phyloP scores from a whole-genome alignment of 1,140 invertebrate genomes.

The Theocolax elegans region DNA sequence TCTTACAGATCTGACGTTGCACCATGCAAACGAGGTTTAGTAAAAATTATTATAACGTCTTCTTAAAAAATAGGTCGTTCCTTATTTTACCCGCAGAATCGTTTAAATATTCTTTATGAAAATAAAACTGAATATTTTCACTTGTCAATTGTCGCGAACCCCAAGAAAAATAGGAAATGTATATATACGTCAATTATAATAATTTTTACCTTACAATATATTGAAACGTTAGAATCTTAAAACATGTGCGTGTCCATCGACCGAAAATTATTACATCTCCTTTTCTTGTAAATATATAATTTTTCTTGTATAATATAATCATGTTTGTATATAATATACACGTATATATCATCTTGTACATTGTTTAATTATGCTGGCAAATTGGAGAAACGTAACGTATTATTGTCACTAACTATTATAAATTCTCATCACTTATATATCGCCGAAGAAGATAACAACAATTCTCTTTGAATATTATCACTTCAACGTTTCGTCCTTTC shows the following conservation, averaged over 20 bases:
- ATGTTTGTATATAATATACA: slow-evolving; percentile 4
- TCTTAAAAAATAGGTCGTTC: too few species aligned
- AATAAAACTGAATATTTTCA: background rate
- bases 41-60: slow-evolving; percentile 23
- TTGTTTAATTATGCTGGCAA: slow-evolving; percentile 25
- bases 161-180: background rate
- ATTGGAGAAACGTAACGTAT: slow-evolving; percentile 49
- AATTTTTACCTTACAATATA: slow-evolving; percentile 10
- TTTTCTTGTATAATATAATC: slow-evolving; percentile 28
- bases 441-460: slow-evolving; percentile 46
- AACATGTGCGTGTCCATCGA: too few species aligned
- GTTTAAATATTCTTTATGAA: background rate
- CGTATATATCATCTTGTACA: slow-evolving; percentile 24
- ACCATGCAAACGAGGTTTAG: background rate
- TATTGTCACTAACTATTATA: slow-evolving; percentile 59
- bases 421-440: slow-evolving; percentile 42
- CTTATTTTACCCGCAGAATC: background rate
- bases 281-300: slow-evolving; percentile 43
- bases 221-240: background rate
- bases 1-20: background rate
- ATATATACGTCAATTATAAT: slow-evolving; percentile 10
- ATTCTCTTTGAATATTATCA: slow-evolving; percentile 10
- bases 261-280: slow-evolving; percentile 1
- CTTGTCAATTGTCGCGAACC: too few species aligned
- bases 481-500: too few species aligned